Percentiles rank a stretch among this genome's conserved stretches.
Conservation (phyloP, 2,888 invertebrate genomes). For the Ophioninae sp. region DNA sequence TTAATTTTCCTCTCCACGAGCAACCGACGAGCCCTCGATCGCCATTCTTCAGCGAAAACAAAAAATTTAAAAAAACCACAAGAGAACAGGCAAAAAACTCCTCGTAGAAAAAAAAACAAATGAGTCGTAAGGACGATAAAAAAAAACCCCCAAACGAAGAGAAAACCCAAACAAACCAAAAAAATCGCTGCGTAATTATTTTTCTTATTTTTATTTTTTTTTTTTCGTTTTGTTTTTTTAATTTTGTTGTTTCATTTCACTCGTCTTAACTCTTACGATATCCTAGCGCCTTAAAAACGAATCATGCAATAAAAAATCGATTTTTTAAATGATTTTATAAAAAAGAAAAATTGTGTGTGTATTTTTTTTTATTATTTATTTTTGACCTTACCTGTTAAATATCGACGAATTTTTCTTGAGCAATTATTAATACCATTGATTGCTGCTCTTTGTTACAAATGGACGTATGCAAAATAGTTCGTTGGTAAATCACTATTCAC, state of each 20-base stretch:
- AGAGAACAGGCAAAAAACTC: constrained; percentile 45
- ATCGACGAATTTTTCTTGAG: constrained; percentile 1
- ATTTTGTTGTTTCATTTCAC: constrained; percentile 61
- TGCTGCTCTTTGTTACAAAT: neutral
- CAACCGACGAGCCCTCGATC: constrained; percentile 41
- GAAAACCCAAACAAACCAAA: constrained; percentile 42
- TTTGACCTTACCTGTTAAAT: constrained; percentile 3
- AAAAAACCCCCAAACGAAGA: constrained; percentile 27
- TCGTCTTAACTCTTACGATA: constrained; percentile 64
- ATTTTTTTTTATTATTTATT: neutral
- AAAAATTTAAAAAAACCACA: neutral
- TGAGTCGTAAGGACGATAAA: neutral
- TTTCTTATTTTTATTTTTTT: constrained; percentile 20
- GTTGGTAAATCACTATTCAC: too few relatives aligned
- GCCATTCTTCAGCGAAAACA: constrained; percentile 46
- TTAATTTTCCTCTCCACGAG: constrained; percentile 30
- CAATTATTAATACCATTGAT: neutral
- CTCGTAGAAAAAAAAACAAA: constrained; percentile 45
- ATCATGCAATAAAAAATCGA: constrained; percentile 75
- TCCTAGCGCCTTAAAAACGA: constrained; percentile 65
- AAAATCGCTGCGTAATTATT: constrained; percentile 66
- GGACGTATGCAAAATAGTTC: too few relatives aligned
- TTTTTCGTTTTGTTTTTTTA: constrained; percentile 3
- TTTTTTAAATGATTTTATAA: constrained; percentile 75
- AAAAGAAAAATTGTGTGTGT: constrained; percentile 49